Evolutionary conservation across 2,113 vertebrate species (phyloP).

Genomic region (Leucoraja erinaceus): DNA sequence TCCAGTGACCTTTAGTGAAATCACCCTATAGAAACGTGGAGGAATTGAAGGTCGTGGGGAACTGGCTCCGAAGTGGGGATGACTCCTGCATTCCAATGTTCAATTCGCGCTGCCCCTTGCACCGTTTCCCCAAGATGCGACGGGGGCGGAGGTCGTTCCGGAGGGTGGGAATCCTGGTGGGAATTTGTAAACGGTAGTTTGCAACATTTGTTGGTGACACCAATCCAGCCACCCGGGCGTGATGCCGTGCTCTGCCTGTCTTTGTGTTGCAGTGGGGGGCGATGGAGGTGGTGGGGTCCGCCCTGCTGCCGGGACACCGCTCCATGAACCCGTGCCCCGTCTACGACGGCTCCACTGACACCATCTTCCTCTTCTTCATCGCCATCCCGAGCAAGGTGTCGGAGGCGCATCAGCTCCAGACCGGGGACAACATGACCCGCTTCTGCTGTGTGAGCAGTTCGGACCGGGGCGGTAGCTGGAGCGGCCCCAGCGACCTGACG

Average conservation of each 20-base stretch:
- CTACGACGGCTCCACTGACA: constrained; percentile 72
- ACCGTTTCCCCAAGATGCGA: no score
- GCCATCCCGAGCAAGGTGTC: constrained; percentile 69
- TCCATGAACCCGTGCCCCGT: constrained; percentile 96
- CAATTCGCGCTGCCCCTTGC: no score
- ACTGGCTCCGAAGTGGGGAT: no score
- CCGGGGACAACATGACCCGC: constrained; percentile 75
- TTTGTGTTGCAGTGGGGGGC: constrained; percentile 73
- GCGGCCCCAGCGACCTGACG: constrained; percentile 70
- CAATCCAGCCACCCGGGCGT: no score
- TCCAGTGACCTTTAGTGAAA: no score
- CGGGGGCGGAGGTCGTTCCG: no score
- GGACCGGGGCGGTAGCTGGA: constrained; percentile 77
- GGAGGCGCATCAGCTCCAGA: constrained; percentile 76
- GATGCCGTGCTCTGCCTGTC: not conserved
- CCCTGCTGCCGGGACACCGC: constrained; percentile 68
- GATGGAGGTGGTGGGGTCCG: constrained; percentile 66
- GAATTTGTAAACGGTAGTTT: no score
- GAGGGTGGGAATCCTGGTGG: no score
- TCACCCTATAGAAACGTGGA: no score
- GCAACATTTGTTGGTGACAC: no score
- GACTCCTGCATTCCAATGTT: no score
- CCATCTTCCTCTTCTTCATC: constrained; percentile 73
- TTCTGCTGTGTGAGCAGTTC: constrained; percentile 78
- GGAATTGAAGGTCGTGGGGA: no score